Percentiles rank a stretch among this genome's conserved stretches.
Conservation (phyloP, 2,888 invertebrate genomes). For the Ochropacha duplaris region DNA sequence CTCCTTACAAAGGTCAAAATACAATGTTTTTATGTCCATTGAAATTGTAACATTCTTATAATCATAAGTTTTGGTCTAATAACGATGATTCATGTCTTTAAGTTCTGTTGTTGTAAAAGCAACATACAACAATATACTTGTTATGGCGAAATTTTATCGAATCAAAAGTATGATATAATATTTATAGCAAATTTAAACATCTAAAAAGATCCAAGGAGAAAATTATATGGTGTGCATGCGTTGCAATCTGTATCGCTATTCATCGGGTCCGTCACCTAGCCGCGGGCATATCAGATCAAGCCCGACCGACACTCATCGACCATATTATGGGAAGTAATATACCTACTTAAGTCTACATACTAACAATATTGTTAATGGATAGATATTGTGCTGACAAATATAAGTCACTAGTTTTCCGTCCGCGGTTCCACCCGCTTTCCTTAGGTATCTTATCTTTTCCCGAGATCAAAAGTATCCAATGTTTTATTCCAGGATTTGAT, state of each 20-base stretch:
- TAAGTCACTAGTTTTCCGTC: too few species aligned
- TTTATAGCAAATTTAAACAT: slow-evolving; percentile 10
- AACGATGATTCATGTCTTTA: not conserved
- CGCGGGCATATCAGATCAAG: slow-evolving; percentile 63
- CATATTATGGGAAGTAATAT: slow-evolving; percentile 64
- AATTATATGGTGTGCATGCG: slow-evolving; percentile 60
- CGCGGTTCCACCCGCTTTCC: too few species aligned
- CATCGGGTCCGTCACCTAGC: slow-evolving; percentile 69
- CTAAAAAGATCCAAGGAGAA: slow-evolving; percentile 44
- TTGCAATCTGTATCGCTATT: slow-evolving; percentile 63
- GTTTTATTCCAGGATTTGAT: too few species aligned
- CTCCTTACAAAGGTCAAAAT: slow-evolving; percentile 76
- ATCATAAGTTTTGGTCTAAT: not conserved
- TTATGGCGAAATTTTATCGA: not conserved
- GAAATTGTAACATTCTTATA: slow-evolving; percentile 42
- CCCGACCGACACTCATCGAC: slow-evolving; percentile 51
- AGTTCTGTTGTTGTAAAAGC: too few species aligned
- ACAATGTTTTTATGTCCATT: slow-evolving; percentile 46
- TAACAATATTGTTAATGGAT: not conserved
- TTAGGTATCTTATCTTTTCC: too few species aligned
- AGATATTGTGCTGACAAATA: not conserved
- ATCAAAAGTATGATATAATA: not conserved
- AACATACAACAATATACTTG: not conserved
- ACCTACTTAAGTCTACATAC: not conserved
- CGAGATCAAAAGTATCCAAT: too few species aligned